Evolutionary conservation across 2,113 vertebrate species (phyloP).

Genomic region (Mormyrus iriodes): DNA sequence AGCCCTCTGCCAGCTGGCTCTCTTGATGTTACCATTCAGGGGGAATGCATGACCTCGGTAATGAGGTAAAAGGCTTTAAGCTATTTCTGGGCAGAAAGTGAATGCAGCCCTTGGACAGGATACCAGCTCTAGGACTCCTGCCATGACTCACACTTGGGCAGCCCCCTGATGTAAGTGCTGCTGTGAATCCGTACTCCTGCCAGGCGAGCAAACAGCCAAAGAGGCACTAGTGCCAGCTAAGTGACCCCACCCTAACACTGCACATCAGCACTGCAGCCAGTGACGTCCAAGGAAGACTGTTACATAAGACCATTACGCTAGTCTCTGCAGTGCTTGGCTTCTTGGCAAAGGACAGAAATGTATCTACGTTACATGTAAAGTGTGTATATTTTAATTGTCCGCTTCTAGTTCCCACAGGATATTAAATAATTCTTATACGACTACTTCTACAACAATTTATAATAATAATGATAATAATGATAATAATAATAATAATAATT

Average conservation of each 20-base stretch:
- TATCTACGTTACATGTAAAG: not conserved
- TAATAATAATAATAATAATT: not conserved
- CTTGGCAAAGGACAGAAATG: not conserved
- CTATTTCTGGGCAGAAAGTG: not conserved
- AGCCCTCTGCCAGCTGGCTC: not conserved
- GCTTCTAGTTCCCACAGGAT: not conserved
- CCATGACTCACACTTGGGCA: not conserved
- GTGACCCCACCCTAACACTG: not conserved
- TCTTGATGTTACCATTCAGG: not conserved
- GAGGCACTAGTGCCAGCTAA: not conserved
- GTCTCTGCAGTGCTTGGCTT: not conserved
- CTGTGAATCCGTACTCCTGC: not conserved
- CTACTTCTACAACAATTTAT: not conserved
- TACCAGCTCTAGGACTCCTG: not conserved
- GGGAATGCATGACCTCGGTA: not conserved
- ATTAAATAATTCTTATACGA: not conserved
- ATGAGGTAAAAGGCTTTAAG: not conserved
- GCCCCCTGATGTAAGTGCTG: not conserved
- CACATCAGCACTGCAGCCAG: not conserved
- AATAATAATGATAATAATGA: not conserved
- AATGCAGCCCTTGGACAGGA: not conserved
- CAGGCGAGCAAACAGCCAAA: not conserved
- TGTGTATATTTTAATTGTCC: not conserved
- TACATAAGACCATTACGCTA: not conserved
- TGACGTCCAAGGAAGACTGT: not conserved